Evolutionary conservation across 2,113 vertebrate genomes (phyloP).

Genomic region (Hepsetus odoe): DNA sequence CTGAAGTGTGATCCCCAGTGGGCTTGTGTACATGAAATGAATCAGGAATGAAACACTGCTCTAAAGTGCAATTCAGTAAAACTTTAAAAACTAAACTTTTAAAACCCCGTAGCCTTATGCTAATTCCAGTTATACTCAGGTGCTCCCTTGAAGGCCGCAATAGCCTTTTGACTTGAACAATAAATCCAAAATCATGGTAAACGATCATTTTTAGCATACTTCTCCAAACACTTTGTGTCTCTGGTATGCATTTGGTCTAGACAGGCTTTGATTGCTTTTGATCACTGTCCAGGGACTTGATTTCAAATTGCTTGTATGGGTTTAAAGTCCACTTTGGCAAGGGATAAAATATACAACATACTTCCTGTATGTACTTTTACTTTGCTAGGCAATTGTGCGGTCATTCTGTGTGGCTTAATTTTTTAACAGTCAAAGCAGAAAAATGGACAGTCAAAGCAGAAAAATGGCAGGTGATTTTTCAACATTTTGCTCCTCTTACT

Average conservation of each 20-base stretch:
- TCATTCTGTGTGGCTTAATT: not conserved
- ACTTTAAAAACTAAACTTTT: not conserved
- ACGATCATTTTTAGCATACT: not conserved
- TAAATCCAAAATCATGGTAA: not conserved
- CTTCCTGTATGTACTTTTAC: no score
- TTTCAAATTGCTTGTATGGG: not conserved
- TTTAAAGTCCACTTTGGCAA: not conserved
- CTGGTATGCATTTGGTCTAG: not conserved
- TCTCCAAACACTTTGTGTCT: not conserved
- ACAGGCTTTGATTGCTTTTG: not conserved
- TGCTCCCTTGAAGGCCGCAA: not conserved
- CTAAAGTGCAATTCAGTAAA: not conserved
- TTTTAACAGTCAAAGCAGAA: not conserved
- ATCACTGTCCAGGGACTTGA: not conserved
- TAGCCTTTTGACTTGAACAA: not conserved
- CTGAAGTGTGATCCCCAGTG: not conserved
- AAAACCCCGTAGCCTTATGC: not conserved
- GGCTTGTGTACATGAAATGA: not conserved
- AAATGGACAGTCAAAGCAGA: not conserved
- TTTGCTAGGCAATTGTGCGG: no score
- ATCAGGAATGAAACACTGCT: not conserved
- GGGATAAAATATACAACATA: not conserved
- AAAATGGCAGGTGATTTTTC: not conserved
- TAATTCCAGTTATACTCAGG: not conserved
- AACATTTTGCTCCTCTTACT: not conserved